Base-by-base conservation (phyloP, 1,140 invertebrate genomes). In the Cherax destructor region DNA sequence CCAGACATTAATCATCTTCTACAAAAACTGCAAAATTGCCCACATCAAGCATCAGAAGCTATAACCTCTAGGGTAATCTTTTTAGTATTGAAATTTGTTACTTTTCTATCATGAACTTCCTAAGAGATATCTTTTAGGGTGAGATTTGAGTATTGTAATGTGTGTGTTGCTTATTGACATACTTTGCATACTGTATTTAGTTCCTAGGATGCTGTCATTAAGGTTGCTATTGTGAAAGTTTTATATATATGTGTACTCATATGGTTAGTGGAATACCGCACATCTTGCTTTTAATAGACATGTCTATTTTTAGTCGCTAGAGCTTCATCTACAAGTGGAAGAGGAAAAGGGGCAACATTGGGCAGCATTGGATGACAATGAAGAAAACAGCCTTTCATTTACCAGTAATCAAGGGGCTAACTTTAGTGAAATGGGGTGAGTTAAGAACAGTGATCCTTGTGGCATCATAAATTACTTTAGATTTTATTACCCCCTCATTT, bases 1-100 rank as follows among this genome's bases (percentile, higher is more conserved):
- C 69, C 69, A 30, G 69, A 74, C 69, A 74, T 74, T 30, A 74
- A 74, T n/a, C n/a, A 30, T 74, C 69, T 74, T 30, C 69, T 74
- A 6, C 69, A 74, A 5, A 69, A 69, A 7, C 69, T 74, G 5
- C 24, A 74, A 7, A 6, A 74, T 21, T 18, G 65, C 18, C 21
- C 65, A 69, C 18, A 5, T 21, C 16, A 74, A 30, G 21, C 69
- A 30, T 74, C 69, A 9, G 24, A 74, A 21, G 24, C 4, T n/a
- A 24, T 7, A 9, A 74, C n/a, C 1, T 11, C n/a, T 10, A 74
- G n/a, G 30, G 69, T 74, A 18, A 65, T 13, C 61, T 65, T 65
- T 18, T 65, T 18, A 5, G 13, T 65, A 21, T 65, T 65, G 11
- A 59, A 16, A 65, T 65, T 21, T 13, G 61, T 65, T 41, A 41